Evolutionary conservation across 2,113 vertebrate species (phyloP).

Genomic region (Heteronetta atricapilla): DNA sequence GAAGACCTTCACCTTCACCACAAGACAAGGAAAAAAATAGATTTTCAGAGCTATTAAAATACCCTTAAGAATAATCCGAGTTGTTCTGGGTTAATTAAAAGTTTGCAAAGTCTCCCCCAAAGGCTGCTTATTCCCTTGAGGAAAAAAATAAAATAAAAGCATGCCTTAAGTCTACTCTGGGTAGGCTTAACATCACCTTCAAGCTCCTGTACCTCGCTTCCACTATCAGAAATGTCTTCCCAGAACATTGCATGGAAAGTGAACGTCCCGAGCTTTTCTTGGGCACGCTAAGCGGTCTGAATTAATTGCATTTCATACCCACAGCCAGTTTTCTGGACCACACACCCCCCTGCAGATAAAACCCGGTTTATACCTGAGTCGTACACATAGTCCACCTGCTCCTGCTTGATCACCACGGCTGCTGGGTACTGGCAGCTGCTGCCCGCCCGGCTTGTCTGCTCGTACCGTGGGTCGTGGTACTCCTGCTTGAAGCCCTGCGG

Average conservation of each 20-base stretch:
- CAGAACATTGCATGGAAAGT: fast-evolving
- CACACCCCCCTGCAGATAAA: fast-evolving
- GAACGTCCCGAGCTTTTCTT: neutral
- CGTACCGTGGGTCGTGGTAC: conserved; percentile 85
- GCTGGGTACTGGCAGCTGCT: conserved; percentile 80
- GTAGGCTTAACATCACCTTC: neutral
- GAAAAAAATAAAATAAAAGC: neutral
- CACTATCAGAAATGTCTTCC: neutral
- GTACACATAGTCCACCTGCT: conserved; percentile 88
- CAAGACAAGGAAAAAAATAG: neutral
- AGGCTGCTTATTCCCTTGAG: neutral
- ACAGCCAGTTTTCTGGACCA: neutral
- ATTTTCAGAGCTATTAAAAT: neutral
- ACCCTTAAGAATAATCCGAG: neutral
- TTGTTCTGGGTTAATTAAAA: neutral
- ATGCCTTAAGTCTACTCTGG: neutral
- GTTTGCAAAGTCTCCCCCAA: neutral
- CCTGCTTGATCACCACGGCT: conserved; percentile 93
- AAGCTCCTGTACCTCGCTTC: neutral
- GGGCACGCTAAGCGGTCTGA: neutral
- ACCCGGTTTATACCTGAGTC: conserved; percentile 82
- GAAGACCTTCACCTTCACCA: neutral
- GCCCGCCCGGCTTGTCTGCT: conserved; percentile 74
- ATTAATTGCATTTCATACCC: fast-evolving
- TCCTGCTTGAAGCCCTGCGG: conserved; percentile 94